Evolutionary conservation across 2,797 vertebrate genomes (phyloP).

Genomic region (Ispidina picta): DNA sequence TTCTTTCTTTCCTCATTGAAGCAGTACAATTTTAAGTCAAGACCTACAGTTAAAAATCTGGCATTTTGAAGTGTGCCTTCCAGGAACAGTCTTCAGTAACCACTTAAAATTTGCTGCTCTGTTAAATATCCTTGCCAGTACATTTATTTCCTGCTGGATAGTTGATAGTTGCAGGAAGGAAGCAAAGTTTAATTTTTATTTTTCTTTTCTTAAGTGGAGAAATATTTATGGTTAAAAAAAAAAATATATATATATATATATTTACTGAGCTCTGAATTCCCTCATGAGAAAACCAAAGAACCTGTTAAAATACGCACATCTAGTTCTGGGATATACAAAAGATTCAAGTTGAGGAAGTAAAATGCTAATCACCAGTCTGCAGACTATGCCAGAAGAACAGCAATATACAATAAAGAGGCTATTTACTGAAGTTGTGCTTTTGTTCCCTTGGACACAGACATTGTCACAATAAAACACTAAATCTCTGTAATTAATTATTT

Average conservation of each 20-base stretch:
- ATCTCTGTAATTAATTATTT: background rate
- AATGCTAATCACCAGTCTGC: background rate
- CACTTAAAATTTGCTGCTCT: conserved; percentile 31
- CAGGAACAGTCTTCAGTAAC: conserved; percentile 20
- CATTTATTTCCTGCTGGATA: conserved; percentile 11
- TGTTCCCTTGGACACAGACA: background rate
- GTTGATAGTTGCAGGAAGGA: conserved; percentile 12
- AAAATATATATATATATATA: background rate
- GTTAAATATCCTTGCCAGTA: conserved; percentile 29
- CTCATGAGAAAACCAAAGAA: background rate
- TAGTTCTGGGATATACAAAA: background rate
- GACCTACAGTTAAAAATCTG: background rate
- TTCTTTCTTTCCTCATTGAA: background rate
- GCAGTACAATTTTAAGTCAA: background rate
- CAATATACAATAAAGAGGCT: background rate
- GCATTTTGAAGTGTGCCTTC: conserved; percentile 12
- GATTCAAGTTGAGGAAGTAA: background rate
- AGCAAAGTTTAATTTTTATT: background rate
- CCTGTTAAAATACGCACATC: conserved; percentile 15
- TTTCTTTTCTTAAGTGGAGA: background rate
- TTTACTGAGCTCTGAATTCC: background rate
- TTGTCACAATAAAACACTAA: background rate
- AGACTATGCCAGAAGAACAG: background rate
- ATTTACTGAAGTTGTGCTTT: background rate
- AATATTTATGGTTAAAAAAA: background rate